Evolutionary conservation across 2,888 invertebrate species (phyloP).

Genomic region (Brachyptera putata): DNA sequence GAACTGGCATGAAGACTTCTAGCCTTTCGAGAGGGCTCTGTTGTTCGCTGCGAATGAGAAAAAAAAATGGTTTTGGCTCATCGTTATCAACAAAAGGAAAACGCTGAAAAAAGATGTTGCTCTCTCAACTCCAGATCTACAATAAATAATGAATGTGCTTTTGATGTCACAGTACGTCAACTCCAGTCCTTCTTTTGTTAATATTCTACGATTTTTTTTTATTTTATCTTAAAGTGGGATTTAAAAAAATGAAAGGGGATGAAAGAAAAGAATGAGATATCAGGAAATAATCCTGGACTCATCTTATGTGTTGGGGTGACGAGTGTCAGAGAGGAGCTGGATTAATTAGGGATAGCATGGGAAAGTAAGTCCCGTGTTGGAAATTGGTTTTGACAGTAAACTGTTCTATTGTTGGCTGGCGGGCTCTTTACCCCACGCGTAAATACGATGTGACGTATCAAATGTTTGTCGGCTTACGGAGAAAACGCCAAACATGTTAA

Average conservation of each 20-base stretch:
- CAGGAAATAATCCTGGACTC: too few relatives aligned
- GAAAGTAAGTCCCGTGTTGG: background rate
- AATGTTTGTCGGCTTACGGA: constrained; percentile 17
- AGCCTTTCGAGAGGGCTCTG: too few relatives aligned
- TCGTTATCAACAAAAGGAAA: background rate
- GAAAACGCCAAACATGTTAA: constrained; percentile 2
- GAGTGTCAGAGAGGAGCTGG: constrained; percentile 6
- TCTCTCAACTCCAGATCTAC: background rate
- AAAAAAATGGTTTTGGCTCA: too few relatives aligned
- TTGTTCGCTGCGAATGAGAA: too few relatives aligned
- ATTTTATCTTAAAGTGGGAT: constrained; percentile 8
- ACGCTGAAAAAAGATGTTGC: background rate
- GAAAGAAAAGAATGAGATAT: constrained; percentile 3
- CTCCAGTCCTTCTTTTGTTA: constrained; percentile 25
- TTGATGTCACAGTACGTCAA: constrained; percentile 28
- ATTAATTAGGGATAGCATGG: constrained; percentile 19
- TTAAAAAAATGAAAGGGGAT: background rate
- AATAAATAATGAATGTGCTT: constrained; percentile 29
- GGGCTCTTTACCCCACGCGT: background rate
- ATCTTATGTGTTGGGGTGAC: too few relatives aligned
- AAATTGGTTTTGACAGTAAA: constrained; percentile 17
- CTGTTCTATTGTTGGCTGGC: constrained; percentile 17
- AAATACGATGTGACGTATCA: constrained; percentile 19
- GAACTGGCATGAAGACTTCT: too few relatives aligned
- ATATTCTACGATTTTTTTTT: background rate